phyloP scores from a whole-genome alignment of 2,113 vertebrate genomes.

The Hyla sarda region DNA sequence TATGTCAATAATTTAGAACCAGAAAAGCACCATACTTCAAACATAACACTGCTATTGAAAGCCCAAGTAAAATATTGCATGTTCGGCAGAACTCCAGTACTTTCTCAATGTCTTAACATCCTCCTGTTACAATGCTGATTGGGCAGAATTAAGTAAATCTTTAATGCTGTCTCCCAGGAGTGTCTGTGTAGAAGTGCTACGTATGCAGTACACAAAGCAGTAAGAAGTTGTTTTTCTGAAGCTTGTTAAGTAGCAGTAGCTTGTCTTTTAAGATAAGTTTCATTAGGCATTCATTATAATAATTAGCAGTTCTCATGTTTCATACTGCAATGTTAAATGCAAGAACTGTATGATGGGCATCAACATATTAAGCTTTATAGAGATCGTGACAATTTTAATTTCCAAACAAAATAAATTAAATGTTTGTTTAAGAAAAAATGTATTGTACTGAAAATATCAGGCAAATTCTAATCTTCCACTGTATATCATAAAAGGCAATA shows the following conservation, averaged over 20 bases:
- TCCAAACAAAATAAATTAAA: background rate
- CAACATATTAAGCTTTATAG: background rate
- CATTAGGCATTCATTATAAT: constrained; percentile 16
- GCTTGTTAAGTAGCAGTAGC: constrained; percentile 11
- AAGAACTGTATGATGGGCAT: background rate
- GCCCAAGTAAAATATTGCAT: constrained; percentile 17
- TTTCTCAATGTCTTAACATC: background rate
- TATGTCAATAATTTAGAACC: background rate
- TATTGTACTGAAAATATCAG: background rate
- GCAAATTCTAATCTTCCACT: background rate
- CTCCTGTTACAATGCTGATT: constrained; percentile 9
- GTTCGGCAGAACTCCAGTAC: background rate
- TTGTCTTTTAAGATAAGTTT: constrained; percentile 31
- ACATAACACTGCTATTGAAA: background rate
- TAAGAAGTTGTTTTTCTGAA: constrained; percentile 24
- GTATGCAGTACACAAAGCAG: constrained; percentile 11
- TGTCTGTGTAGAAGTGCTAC: background rate
- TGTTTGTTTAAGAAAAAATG: background rate
- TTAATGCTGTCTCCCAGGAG: background rate
- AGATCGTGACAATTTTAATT: background rate
- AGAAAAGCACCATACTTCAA: background rate
- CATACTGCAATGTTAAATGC: background rate
- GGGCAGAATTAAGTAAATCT: constrained; percentile 21
- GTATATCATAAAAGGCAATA: background rate
- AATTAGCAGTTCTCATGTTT: constrained; percentile 6